Evolutionary conservation across 2,888 invertebrate genomes (phyloP).

Genomic region (Hydroisotoma schaefferi): DNA sequence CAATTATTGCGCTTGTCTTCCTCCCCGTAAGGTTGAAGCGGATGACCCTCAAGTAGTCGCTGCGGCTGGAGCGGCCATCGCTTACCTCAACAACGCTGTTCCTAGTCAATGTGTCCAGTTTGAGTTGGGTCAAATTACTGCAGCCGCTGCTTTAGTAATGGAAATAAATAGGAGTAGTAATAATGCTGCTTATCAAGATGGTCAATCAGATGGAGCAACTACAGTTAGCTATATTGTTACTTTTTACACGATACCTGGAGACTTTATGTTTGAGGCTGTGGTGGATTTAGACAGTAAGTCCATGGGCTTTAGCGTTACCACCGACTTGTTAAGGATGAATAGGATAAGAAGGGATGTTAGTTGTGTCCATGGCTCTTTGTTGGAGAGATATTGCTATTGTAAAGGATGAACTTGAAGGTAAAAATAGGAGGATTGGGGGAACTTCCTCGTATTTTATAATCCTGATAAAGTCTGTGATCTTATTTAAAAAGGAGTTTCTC

Average conservation of each 20-base stretch:
- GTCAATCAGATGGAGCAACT: neutral
- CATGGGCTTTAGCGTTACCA: slow-evolving; percentile 15
- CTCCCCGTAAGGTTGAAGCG: slow-evolving; percentile 11
- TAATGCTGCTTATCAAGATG: no score
- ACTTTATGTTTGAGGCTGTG: slow-evolving; percentile 39
- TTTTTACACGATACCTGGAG: slow-evolving; percentile 32
- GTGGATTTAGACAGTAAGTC: slow-evolving; percentile 2
- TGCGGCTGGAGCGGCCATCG: slow-evolving; percentile 14
- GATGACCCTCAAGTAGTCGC: neutral
- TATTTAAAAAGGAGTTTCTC: no score
- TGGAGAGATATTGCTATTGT: slow-evolving; percentile 36
- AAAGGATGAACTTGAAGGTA: neutral
- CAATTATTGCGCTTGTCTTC: slow-evolving; percentile 26
- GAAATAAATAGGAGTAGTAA: no score
- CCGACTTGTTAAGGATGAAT: slow-evolving; percentile 31
- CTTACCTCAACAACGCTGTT: slow-evolving; percentile 13
- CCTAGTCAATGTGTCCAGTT: slow-evolving; percentile 14
- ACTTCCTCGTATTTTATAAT: no score
- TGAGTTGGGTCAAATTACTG: slow-evolving; percentile 15
- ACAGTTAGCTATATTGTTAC: slow-evolving; percentile 28
- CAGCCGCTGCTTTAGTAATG: slow-evolving; percentile 21
- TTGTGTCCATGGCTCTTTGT: slow-evolving; percentile 22
- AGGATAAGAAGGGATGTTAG: slow-evolving; percentile 19
- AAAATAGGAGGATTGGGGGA: no score
- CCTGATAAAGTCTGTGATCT: no score